Base-by-base conservation (phyloP, 2,113 vertebrate species). In the Hippolais icterina region DNA sequence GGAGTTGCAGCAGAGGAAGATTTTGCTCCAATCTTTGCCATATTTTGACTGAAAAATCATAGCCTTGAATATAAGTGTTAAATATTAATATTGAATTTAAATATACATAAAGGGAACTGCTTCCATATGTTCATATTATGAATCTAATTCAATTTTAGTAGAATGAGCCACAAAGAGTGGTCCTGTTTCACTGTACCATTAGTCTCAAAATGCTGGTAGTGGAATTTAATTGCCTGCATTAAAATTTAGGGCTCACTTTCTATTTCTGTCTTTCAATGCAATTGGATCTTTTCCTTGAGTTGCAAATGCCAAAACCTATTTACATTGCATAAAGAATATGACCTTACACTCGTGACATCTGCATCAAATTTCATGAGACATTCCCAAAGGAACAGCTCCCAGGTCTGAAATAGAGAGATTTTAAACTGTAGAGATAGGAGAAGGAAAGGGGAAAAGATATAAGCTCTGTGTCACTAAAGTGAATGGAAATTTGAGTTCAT, bases 31-130 rank as follows among this genome's bases (percentile, higher is more conserved):
- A 29, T 85, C 52, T 66, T 77, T 81, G 22, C 83, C 44, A 41
- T 83, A 94, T 95, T 91, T 95, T 87, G 78, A 90, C 69, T 64
- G 44, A 91, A 94, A 94, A 96, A 89, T 47, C 29, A 70, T 54
- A 84, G 47, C 39, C 44, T 10, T 50, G 65, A 87, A 79, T 72
- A 1, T 82, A 91, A 70, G 64, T 57, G 13, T 88, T 88, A 93
- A 95, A 90, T 94, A 97, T 93, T 90, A 94, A 85, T 95, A 80
- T 16, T 88, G n/a, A 72, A 60, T 92, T 96, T 90, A 94, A 95
- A 93, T 92, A 83, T 94, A 92, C 46, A 90, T 61, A 84, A 93
- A 75, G 24, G 9, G 8, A 92, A 69, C 23, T 53, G 41, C 71
- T 92, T 80, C 37, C 39, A 61, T 70, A 60, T 85, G 20, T 79